Evolutionary conservation across 2,113 vertebrate genomes (phyloP), one percentile per base, ranked within the genome.

Genomic region (Tiliqua scincoides): DNA sequence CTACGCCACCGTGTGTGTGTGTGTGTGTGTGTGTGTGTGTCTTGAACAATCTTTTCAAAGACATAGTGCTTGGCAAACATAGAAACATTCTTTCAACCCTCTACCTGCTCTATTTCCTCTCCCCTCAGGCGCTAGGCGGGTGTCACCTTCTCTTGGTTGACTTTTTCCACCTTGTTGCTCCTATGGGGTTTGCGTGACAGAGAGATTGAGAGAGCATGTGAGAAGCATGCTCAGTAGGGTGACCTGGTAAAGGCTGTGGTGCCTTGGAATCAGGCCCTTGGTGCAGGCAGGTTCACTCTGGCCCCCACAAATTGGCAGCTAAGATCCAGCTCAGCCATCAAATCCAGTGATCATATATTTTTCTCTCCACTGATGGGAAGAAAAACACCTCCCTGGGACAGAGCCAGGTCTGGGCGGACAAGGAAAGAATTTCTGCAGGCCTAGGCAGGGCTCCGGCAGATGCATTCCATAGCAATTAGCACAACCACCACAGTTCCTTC

Each of bases 391-490:
- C 79, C 18, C 27, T 32, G 40, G 18, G 77, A 72, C 18, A 0
- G 14, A 80, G 77, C 68, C 70, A 61, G 78, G 54, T 27, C 85
- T 37, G 57, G 85, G 77, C 40, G 30, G 77, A 63, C 15, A 10
- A 40, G 61, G 37, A 48, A 86, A 37, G 84, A 73, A 86, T 86
- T 62, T 63, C 17, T 54, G 68, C 85, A 86, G 40, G 85, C 32
- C 70, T 57, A 37, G 85, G 9, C 85, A 86, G 5, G 10, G 43
- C 70, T 40, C 21, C 23, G 40, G 71, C 40, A 35, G 10, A 61
- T 15, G 23, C 85, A 80, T 86, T 86, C 85, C 85, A 65, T n/a
- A 54, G 85, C 77, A 80, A 86, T 86, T 86, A 80, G 85, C 40
- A 40, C 77, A 73, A 54, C 23, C 23, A 40, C 67, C 70, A 43